Evolutionary conservation across 1,140 invertebrate species (phyloP).

Genomic region (Brachionus paranguensis): DNA sequence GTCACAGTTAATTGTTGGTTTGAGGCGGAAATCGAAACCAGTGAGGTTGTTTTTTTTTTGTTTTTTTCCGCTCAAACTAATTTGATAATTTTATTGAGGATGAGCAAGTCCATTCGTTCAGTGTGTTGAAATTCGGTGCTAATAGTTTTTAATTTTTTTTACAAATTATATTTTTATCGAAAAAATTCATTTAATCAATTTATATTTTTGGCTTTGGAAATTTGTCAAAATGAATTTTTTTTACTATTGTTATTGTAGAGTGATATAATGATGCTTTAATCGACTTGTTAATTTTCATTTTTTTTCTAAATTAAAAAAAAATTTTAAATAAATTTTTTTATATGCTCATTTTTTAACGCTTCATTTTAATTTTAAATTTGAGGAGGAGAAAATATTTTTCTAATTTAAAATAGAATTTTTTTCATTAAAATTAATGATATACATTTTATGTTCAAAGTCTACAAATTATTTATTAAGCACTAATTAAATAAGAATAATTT

Average conservation of each 20-base stretch:
- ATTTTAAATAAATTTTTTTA: conserved; percentile 4
- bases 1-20: not conserved
- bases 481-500: too few relatives aligned
- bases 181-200: conserved; percentile 9
- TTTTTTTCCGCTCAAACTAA: not conserved
- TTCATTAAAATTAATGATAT: too few relatives aligned
- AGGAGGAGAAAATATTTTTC: not conserved
- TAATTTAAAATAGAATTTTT: too few relatives aligned
- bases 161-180: not conserved
- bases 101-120: not conserved
- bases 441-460: too few relatives aligned
- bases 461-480: too few relatives aligned
- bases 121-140: not conserved
- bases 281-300: not conserved
- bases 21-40: not conserved
- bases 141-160: not conserved
- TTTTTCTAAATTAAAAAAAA: not conserved
- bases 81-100: not conserved
- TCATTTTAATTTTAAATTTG: not conserved
- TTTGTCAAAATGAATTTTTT: not conserved
- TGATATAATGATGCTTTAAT: not conserved
- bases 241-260: conserved; percentile 20
- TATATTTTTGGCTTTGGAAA: not conserved
- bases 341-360: not conserved
- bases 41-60: not conserved